Evolutionary conservation across 2,113 vertebrate species (phyloP), one percentile per base, ranked within the genome.

Genomic region (Takifugu bimaculatus): DNA sequence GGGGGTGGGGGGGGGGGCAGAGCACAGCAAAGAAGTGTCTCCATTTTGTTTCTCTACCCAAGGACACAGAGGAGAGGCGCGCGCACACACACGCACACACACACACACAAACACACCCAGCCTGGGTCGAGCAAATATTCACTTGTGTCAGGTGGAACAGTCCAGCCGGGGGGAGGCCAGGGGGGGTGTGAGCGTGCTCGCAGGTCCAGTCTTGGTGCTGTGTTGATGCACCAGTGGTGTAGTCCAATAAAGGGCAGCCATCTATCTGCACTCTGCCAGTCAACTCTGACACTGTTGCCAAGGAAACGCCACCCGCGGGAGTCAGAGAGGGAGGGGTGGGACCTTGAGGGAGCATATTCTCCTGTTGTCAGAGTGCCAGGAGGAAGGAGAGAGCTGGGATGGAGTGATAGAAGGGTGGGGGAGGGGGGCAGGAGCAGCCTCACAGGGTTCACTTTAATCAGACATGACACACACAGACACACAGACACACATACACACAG

Each of bases 241-340:
- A 83, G 88, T 87, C 88, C 75, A 84, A 90, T 90, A 91, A 91
- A 91, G 89, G 90, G 83, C 88, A 88, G 86, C 82, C 80, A 90
- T 91, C 90, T 86, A 90, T 92, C 89, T 89, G 88, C 87, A 85
- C 78, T 81, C 86, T 76, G 88, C 80, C 81, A 88, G 88, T 92
- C 90, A 91, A 92, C 90, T 90, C 89, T 91, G 89, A 92, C 90
- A 91, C 85, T 81, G 89, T 92, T 91, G 85, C 90, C 91, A 90
- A 78, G 89, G 91, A 90, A 91, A 92, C 90, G 54, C 77, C 87
- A 90, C 88, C 85, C 85, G 72, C 70, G 75, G 88, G 88, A 91
- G 78, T 61, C 70, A 54, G 84, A 70, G 63, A 80, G 74, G 52
- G 55, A 48, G 45, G n/a, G 45, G 45, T 2, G 14, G 45, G 45